Conservation (phyloP, 2,888 invertebrate genomes). For the Parnassius glacialis region DNA sequence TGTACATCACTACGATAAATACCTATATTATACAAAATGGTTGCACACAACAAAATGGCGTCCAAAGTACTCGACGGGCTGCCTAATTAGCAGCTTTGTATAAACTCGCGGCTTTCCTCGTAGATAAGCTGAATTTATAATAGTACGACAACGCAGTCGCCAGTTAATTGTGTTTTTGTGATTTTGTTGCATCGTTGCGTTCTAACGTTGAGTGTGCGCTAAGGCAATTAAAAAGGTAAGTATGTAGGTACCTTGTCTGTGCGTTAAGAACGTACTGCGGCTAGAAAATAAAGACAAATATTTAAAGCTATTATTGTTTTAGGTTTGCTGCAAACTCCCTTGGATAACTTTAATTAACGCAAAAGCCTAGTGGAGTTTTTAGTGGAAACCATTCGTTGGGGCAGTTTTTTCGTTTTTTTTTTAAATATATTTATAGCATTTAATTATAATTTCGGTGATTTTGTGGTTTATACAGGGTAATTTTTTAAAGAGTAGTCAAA, state of each 20-base stretch:
- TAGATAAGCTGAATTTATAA: constrained; percentile 67
- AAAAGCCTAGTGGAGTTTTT: no score
- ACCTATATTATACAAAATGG: constrained; percentile 20
- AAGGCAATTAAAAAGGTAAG: constrained; percentile 1
- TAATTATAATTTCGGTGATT: no score
- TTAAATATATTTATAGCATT: no score
- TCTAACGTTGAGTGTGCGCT: not conserved
- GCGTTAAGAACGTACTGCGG: not conserved
- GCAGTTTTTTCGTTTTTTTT: no score
- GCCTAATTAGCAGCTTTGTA: constrained; percentile 54
- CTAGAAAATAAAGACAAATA: not conserved
- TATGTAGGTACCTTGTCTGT: constrained; percentile 1
- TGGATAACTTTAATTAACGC: not conserved
- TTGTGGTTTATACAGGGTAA: no score
- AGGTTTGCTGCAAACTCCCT: not conserved
- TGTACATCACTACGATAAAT: constrained; percentile 22
- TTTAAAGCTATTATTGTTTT: not conserved
- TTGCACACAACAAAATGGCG: constrained; percentile 13
- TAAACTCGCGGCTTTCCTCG: constrained; percentile 67
- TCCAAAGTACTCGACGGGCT: constrained; percentile 21
- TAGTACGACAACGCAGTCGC: constrained; percentile 19
- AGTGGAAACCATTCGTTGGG: no score
- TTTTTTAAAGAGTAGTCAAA: no score
- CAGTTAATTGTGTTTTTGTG: constrained; percentile 28
- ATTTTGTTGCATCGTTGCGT: constrained; percentile 22